phyloP scores from a whole-genome alignment of 2,888 invertebrate species.

The Dorcus parallelipipedus region DNA sequence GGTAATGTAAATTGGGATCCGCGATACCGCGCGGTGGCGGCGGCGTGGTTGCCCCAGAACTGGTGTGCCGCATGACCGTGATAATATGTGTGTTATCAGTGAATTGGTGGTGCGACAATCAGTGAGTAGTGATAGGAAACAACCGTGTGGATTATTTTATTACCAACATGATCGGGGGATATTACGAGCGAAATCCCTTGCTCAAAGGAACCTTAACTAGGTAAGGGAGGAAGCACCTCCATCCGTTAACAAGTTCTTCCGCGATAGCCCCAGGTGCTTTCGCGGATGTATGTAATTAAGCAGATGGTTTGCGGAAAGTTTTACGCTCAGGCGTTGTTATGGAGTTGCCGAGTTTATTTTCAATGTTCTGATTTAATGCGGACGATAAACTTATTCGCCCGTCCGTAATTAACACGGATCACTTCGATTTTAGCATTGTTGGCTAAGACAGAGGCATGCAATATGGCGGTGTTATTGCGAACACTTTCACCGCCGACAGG shows the following conservation, averaged over 20 bases:
- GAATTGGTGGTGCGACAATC: constrained; percentile 12
- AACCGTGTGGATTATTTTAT: constrained; percentile 22
- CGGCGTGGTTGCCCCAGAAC: constrained; percentile 16
- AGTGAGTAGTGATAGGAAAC: background rate
- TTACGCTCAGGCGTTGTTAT: background rate
- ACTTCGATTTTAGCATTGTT: background rate
- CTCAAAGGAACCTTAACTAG: constrained; percentile 59
- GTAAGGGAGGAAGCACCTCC: constrained; percentile 38
- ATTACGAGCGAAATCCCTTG: constrained; percentile 58
- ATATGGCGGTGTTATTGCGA: constrained; percentile 36
- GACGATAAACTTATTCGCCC: background rate
- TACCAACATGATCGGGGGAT: constrained; percentile 50
- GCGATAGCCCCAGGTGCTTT: background rate
- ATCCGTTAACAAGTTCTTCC: background rate
- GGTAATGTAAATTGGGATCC: constrained; percentile 7
- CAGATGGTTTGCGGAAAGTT: constrained; percentile 16
- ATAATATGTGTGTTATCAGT: constrained; percentile 24
- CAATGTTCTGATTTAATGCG: background rate
- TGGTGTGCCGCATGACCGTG: constrained; percentile 19
- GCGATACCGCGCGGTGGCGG: constrained; percentile 14
- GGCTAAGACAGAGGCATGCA: constrained; percentile 21
- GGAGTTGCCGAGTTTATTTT: background rate
- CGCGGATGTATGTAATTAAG: background rate
- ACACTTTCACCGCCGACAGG: constrained; percentile 39
- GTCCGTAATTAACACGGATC: background rate